These are phyloP conservation scores for Ceratina japonica DNA, from an alignment of 1,140 invertebrate species.

Conservation along the genomic window DNA sequence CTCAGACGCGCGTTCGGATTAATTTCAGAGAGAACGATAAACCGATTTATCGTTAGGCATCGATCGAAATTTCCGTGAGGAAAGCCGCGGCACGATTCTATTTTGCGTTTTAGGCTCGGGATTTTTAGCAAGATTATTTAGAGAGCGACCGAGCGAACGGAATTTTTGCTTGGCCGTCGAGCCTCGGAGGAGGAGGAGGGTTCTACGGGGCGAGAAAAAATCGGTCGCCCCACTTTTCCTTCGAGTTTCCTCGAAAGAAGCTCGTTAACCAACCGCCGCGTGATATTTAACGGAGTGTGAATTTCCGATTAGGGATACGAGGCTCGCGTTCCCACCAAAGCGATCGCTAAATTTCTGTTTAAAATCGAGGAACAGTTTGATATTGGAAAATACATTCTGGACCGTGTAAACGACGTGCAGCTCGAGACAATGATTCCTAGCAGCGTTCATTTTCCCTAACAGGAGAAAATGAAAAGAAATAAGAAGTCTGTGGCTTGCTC, in stretches of 20 bases:
- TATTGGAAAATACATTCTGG: not conserved
- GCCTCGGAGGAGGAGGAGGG: not conserved
- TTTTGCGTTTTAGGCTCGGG: no score
- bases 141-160: not conserved
- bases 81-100: no score
- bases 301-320: constrained; percentile 70
- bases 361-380: constrained; percentile 9
- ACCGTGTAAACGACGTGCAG: no score
- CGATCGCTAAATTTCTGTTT: not conserved
- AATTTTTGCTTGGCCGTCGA: not conserved
- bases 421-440: no score
- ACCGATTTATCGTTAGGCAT: not conserved
- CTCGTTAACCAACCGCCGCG: constrained; percentile 35
- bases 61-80: not conserved
- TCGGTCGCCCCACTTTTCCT: constrained; percentile 52
- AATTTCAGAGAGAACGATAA: not conserved
- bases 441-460: no score
- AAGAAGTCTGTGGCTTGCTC: no score
- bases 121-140: constrained; percentile 20
- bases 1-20: no score
- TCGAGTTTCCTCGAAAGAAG: constrained; percentile 37
- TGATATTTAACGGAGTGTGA: constrained; percentile 68
- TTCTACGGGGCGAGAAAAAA: constrained; percentile 46
- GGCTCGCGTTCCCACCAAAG: no score
- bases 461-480: no score